Evolutionary conservation across 2,113 vertebrate species (phyloP).

Genomic region (Varanus salvator): DNA sequence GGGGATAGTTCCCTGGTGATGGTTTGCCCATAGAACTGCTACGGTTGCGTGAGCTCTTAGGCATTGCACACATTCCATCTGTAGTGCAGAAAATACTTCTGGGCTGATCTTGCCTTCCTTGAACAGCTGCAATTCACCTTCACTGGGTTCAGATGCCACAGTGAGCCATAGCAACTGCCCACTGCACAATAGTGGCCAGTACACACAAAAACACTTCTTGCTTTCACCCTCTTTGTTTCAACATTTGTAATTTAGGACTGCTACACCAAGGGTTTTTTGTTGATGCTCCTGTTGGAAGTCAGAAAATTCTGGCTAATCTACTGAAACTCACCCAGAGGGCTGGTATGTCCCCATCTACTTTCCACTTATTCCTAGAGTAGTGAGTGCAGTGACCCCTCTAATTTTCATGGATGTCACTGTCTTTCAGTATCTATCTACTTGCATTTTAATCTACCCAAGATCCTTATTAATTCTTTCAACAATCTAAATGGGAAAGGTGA

Average conservation of each 20-base stretch:
- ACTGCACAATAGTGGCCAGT: too few species aligned
- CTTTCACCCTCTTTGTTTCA: neutral
- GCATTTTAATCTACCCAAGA: neutral
- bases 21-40: too few species aligned
- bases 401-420: neutral
- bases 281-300: neutral
- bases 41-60: too few species aligned
- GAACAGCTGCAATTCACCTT: too few species aligned
- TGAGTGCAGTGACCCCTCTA: neutral
- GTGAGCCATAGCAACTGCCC: too few species aligned
- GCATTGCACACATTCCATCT: too few species aligned
- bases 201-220: too few species aligned
- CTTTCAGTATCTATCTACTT: neutral
- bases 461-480: neutral
- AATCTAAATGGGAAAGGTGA: neutral
- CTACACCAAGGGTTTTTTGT: too few species aligned
- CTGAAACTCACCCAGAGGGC: neutral
- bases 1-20: too few species aligned
- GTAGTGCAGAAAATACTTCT: too few species aligned
- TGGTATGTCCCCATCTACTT: neutral
- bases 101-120: too few species aligned
- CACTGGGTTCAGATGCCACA: too few species aligned
- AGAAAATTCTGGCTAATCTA: neutral
- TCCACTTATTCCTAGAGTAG: neutral
- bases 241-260: neutral